Evolutionary conservation across 64 coral and sea anemone species (phyloP), one percentile per base, ranked within the genome.

Genomic region (Hydrozoanthus tunicans): DNA sequence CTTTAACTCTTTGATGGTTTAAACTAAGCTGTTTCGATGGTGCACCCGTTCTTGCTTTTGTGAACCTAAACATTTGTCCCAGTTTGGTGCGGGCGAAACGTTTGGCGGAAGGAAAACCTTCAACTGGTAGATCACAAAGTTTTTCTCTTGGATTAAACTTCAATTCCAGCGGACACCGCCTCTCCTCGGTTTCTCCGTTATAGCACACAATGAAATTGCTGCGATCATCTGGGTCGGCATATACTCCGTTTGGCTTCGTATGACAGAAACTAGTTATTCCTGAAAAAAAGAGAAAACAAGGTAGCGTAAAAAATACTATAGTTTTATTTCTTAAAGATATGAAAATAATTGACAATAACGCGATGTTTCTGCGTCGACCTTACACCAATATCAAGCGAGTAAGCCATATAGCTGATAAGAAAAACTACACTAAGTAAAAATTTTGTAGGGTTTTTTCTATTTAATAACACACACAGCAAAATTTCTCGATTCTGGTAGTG

Each of bases 141-240:
- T 93, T 96, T 80, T 96, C 92, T 78, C 82, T 93, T 7, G 81
- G 81, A 11, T 96, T 91, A 56, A 96, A 96, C 2, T 91, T 43
- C 51, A 75, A 62, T 1, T 51, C 80, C 4, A 77, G 27, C 13
- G 92, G 59, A 58, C 94, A 95, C 10, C 90, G 74, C 58, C 92
- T 91, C 60, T 93, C 81, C 62, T 93, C 92, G 43, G 81, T 80
- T 56, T 76, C 58, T 3, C 94, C 89, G 58, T 93, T 93, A 53
- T 62, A 88, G 62, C 94, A 96, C 24, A 96, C 64, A 6, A 96
- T 56, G 32, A 91, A 93, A 56, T 64, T 93, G 71, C 83, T 96
- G 5, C 58, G 89, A 27, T 91, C 82, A 70, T 86, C 78, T 9
- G 86, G 77, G 25, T 80, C 86, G 32, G 66, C 57, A 23, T 91